Conservation (phyloP, 2,797 vertebrate species). For the Semotilus atromaculatus region DNA sequence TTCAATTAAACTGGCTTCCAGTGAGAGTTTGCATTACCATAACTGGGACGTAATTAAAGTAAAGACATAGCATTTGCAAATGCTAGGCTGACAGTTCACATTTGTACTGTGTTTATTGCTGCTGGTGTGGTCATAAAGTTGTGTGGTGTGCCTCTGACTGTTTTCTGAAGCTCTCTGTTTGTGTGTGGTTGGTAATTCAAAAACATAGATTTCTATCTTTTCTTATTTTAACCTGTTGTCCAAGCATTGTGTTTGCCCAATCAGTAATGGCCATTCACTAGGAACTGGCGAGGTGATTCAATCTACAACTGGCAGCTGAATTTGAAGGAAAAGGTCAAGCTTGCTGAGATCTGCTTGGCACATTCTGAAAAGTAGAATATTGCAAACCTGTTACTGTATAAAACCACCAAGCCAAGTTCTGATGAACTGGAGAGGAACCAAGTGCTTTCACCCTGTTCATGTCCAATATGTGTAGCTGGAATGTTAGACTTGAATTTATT, state of each 20-base stretch:
- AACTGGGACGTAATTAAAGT: conserved; percentile 76
- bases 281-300: conserved; percentile 21
- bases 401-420: conserved; percentile 48
- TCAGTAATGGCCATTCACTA: conserved; percentile 38
- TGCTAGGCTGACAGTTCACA: conserved; percentile 64
- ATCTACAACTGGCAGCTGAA: conserved; percentile 16
- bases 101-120: conserved; percentile 63
- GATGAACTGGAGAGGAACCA: conserved; percentile 37
- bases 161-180: conserved; percentile 46
- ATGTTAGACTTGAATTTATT: conserved; percentile 50
- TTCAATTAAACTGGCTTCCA: conserved; percentile 78
- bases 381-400: conserved; percentile 39
- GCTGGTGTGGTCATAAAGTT: conserved; percentile 55
- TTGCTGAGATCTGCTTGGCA: conserved; percentile 49
- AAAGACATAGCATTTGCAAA: conserved; percentile 71
- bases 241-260: conserved; percentile 16
- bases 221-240: conserved; percentile 22
- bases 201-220: conserved; percentile 34
- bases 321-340: conserved; percentile 43
- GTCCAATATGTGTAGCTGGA: conserved; percentile 48
- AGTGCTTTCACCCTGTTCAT: conserved; percentile 32
- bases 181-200: conserved; percentile 38
- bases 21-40: conserved; percentile 73
- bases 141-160: conserved; percentile 54
- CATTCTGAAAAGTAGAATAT: conserved; percentile 32